These are phyloP conservation scores for Holothuria glaberrima DNA, from an alignment of 35 echinoderm and acorn worm genomes.

Conservation along the genomic window DNA sequence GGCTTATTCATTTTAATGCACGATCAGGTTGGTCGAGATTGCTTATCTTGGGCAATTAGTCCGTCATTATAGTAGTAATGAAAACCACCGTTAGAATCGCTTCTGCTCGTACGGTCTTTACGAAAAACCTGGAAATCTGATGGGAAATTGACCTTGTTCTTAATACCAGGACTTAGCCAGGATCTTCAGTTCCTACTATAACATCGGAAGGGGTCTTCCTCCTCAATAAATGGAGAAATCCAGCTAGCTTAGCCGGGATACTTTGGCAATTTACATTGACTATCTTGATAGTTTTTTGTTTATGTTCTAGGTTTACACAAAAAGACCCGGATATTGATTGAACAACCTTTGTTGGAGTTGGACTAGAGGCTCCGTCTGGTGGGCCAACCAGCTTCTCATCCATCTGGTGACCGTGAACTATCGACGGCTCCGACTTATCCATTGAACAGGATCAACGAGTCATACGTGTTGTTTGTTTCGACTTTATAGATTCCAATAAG, in stretches of 20 bases:
- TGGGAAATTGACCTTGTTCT: conserved; percentile 55
- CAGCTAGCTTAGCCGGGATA: conserved; percentile 36
- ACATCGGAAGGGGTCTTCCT: conserved; percentile 63
- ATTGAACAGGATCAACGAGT: neutral
- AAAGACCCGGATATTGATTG: neutral
- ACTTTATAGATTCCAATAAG: neutral
- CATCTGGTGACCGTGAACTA: neutral
- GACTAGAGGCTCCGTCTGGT: neutral
- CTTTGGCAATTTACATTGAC: conserved; percentile 72
- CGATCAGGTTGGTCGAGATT: conserved; percentile 50
- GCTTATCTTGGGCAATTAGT: conserved; percentile 44
- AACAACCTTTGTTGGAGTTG: neutral
- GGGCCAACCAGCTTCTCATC: neutral
- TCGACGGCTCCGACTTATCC: neutral
- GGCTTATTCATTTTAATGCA: conserved; percentile 65
- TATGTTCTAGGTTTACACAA: neutral
- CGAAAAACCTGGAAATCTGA: conserved; percentile 65
- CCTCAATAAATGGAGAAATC: conserved; percentile 32
- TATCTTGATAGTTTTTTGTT: conserved; percentile 43
- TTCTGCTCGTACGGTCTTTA: conserved; percentile 43
- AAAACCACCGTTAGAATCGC: conserved; percentile 57
- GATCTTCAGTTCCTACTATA: conserved; percentile 68
- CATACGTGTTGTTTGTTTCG: neutral
- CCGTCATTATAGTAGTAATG: conserved; percentile 56
- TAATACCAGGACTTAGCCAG: conserved; percentile 53